Percentiles rank a stretch among this genome's conserved stretches.
Conservation (phyloP, 2,113 vertebrate species). For the Cygnus buccinator region DNA sequence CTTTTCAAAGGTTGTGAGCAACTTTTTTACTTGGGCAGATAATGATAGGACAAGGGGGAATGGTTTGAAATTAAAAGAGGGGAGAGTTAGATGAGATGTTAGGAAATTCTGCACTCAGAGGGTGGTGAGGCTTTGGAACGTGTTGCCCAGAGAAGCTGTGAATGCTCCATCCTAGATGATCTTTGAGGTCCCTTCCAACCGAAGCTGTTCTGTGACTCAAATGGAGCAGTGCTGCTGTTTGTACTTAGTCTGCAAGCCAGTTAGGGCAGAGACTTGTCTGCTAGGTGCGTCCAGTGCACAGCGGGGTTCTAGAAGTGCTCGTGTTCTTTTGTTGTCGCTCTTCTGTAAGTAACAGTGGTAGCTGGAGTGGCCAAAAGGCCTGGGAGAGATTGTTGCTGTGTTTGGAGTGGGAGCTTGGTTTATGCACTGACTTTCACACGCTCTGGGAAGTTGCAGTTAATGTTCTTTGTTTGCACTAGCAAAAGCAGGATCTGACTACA, state of each 20-base stretch:
- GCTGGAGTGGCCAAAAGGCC: background rate
- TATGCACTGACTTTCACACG: too few species aligned
- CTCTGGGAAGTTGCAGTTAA: background rate
- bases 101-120: too few species aligned
- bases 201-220: too few species aligned
- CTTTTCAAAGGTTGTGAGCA: too few species aligned
- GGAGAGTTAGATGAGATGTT: too few species aligned
- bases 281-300: rapidly evolving
- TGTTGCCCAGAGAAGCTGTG: too few species aligned
- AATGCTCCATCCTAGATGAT: too few species aligned
- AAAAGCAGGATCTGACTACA: background rate
- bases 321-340: background rate
- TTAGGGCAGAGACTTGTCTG: background rate
- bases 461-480: background rate
- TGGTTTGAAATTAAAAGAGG: too few species aligned
- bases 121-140: too few species aligned
- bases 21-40: too few species aligned
- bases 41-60: too few species aligned
- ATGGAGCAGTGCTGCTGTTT: background rate
- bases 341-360: rapidly evolving
- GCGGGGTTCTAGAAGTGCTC: background rate
- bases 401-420: background rate
- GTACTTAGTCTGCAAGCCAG: background rate
- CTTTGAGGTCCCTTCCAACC: too few species aligned
- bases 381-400: background rate